These are phyloP conservation scores for Latrodectus hesperus DNA, from an alignment of 2,888 invertebrate genomes.

Conservation along the genomic window DNA sequence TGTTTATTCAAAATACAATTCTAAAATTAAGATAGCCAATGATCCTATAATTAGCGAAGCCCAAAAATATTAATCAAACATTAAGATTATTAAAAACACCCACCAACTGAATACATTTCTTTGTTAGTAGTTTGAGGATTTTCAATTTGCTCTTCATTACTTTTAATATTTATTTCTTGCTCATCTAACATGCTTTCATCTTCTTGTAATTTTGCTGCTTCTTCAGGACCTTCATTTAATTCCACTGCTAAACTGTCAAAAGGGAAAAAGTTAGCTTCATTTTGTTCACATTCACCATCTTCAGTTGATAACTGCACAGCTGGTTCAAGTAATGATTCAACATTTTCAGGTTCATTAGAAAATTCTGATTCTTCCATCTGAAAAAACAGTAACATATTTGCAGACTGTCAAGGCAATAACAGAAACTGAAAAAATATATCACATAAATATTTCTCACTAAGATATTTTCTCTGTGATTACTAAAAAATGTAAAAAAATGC, in stretches of 20 bases:
- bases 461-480: no score
- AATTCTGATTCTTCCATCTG: constrained; percentile 46
- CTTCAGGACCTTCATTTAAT: constrained; percentile 37
- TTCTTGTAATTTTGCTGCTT: not conserved
- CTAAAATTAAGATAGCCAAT: not conserved
- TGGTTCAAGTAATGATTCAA: constrained; percentile 27
- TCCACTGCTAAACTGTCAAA: constrained; percentile 30
- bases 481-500: no score
- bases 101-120: not conserved
- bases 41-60: not conserved
- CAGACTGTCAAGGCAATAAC: no score
- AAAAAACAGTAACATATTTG: not conserved
- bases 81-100: not conserved
- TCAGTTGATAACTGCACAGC: constrained; percentile 11
- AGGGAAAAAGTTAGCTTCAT: constrained; percentile 39
- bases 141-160: not conserved
- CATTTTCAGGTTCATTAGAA: constrained; percentile 27
- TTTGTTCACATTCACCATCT: constrained; percentile 14
- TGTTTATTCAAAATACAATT: no score
- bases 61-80: not conserved
- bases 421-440: no score
- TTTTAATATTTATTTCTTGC: not conserved
- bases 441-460: no score
- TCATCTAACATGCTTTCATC: not conserved
- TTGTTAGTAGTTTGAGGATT: not conserved